phyloP scores from a whole-genome alignment of 2,888 invertebrate species.

The Heliconius charithonia region DNA sequence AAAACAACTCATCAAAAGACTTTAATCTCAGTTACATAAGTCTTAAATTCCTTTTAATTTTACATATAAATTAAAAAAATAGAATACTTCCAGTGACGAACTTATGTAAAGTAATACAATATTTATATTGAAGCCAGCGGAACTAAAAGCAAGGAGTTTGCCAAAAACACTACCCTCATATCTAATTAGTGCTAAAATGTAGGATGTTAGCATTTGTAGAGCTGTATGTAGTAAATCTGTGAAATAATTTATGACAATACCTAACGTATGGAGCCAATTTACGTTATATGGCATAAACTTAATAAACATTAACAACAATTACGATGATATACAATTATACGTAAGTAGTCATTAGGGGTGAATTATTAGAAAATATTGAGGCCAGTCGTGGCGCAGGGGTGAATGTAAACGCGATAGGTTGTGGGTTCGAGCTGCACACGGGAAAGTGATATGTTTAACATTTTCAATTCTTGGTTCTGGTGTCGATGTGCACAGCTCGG shows the following conservation, averaged over 20 bases:
- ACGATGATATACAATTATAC: constrained; percentile 3
- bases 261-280: constrained; percentile 27
- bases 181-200: constrained; percentile 14
- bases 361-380: neutral
- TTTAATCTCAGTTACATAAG: too few species aligned
- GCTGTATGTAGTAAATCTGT: constrained; percentile 20
- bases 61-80: neutral
- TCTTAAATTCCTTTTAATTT: neutral
- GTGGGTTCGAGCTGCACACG: too few species aligned
- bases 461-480: too few species aligned
- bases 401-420: too few species aligned
- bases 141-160: constrained; percentile 6
- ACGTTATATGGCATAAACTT: constrained; percentile 15
- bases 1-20: too few species aligned
- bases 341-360: neutral
- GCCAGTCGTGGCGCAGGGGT: too few species aligned
- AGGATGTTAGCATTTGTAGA: constrained; percentile 15
- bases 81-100: neutral
- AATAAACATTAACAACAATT: constrained; percentile 27
- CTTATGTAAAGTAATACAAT: neutral
- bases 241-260: constrained; percentile 27
- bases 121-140: neutral
- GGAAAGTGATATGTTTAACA: too few species aligned
- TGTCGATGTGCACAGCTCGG: too few species aligned
- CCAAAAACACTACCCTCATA: constrained; percentile 11